phyloP scores from a whole-genome alignment of 2,113 vertebrate species.

The Eulemur macaco region DNA sequence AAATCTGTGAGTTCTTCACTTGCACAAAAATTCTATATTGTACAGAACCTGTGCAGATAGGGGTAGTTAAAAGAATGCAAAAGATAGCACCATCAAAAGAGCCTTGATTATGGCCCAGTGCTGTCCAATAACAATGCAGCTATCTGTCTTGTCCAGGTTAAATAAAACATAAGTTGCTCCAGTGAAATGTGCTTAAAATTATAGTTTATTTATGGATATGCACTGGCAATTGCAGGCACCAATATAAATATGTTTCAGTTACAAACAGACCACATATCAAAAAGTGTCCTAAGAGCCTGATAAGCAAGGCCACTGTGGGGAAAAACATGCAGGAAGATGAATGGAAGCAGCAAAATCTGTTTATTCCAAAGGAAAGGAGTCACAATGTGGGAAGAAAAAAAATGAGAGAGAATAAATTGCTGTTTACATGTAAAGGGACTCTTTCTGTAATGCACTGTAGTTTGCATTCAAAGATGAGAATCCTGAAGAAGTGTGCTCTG shows the following conservation, averaged over 20 bases:
- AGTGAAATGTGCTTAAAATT: constrained; percentile 51
- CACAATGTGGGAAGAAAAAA: background rate
- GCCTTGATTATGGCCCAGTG: background rate
- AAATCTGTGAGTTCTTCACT: background rate
- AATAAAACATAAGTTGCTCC: constrained; percentile 36
- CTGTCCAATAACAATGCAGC: background rate
- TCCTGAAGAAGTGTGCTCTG: background rate
- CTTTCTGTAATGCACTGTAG: background rate
- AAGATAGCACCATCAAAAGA: background rate
- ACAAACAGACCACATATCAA: constrained; percentile 11
- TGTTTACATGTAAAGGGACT: background rate
- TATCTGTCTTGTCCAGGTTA: background rate
- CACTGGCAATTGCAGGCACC: background rate
- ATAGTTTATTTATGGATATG: constrained; percentile 37
- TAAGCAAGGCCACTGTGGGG: constrained; percentile 28
- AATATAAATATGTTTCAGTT: constrained; percentile 39
- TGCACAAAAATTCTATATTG: background rate
- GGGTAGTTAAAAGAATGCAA: background rate
- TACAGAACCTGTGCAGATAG: background rate
- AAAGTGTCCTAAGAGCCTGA: background rate
- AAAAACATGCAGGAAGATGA: constrained; percentile 51
- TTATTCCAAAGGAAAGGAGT: constrained; percentile 9
- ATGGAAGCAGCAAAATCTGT: background rate
- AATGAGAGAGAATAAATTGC: background rate
- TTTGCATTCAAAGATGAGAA: constrained; percentile 24